These are phyloP conservation scores for Whitmania pigra DNA, from an alignment of 1,140 invertebrate species.

Conservation along the genomic window DNA sequence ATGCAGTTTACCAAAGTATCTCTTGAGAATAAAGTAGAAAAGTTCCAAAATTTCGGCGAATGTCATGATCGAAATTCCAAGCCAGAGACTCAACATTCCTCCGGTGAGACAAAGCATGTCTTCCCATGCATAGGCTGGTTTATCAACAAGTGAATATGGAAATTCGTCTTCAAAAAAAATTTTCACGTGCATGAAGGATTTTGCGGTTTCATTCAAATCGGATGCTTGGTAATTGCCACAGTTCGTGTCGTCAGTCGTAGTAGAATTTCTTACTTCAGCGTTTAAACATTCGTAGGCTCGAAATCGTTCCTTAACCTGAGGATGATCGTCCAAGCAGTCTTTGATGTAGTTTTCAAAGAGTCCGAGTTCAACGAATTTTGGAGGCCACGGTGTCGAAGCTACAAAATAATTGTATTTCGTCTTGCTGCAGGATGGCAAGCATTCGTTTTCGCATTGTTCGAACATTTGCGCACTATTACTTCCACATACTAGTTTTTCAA, in stretches of 20 bases:
- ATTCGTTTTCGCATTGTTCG: not conserved
- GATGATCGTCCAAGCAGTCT: not conserved
- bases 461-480: not conserved
- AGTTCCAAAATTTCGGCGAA: not conserved
- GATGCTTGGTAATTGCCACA: not conserved
- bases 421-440: not conserved
- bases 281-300: no score
- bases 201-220: not conserved
- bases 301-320: not conserved
- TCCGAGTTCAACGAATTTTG: not conserved
- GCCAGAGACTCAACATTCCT: not conserved
- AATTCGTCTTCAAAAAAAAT: not conserved
- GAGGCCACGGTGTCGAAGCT: not conserved
- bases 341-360: not conserved
- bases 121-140: not conserved
- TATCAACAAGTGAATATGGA: not conserved
- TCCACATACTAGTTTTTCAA: not conserved
- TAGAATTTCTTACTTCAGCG: no score
- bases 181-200: not conserved
- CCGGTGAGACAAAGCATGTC: not conserved
- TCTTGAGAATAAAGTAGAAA: constrained; percentile 3
- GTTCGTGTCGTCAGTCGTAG: no score
- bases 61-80: not conserved
- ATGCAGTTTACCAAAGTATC: not conserved
- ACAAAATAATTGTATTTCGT: not conserved